Conservation (phyloP, 2,797 vertebrate genomes). For the Xiphophorus birchmanni region DNA sequence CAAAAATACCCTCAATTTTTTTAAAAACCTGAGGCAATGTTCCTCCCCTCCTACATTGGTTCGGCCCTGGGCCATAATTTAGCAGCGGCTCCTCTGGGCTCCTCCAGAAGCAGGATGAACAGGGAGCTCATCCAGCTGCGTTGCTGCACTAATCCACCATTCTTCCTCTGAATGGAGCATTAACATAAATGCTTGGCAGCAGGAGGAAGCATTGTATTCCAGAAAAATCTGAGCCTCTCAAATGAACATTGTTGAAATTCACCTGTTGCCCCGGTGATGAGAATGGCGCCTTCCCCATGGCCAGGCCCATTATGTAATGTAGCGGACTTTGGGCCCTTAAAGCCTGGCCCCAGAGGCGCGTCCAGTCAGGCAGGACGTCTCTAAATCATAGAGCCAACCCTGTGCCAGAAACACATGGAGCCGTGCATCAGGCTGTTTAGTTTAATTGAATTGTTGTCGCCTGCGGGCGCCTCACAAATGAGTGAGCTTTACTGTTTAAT, state of each 20-base stretch:
- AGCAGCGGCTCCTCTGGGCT: conserved; percentile 21
- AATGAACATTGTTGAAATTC: conserved; percentile 66
- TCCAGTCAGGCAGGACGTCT: conserved; percentile 48
- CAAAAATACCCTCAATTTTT: conserved; percentile 1
- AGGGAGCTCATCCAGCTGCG: conserved; percentile 72
- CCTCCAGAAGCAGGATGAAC: conserved; percentile 38
- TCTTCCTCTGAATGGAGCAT: conserved; percentile 74
- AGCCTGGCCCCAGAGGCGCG: conserved; percentile 32
- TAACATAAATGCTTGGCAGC: conserved; percentile 77
- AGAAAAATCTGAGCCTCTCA: conserved; percentile 64
- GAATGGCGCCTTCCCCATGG: conserved; percentile 49
- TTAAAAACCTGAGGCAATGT: background rate
- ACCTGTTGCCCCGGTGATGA: conserved; percentile 71
- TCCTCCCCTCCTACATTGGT: conserved; percentile 3
- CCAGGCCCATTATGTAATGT: conserved; percentile 59
- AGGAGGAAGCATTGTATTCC: conserved; percentile 61
- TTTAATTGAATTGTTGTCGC: conserved; percentile 70
- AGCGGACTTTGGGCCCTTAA: conserved; percentile 50
- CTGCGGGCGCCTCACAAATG: conserved; percentile 48
- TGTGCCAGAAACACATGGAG: conserved; percentile 40
- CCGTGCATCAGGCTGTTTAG: conserved; percentile 29
- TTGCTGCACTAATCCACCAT: conserved; percentile 72
- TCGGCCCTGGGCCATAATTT: conserved; percentile 6
- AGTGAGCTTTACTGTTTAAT: conserved; percentile 36
- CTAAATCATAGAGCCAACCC: conserved; percentile 21